Evolutionary conservation across 2,888 invertebrate species (phyloP).

Genomic region (Troides helena): DNA sequence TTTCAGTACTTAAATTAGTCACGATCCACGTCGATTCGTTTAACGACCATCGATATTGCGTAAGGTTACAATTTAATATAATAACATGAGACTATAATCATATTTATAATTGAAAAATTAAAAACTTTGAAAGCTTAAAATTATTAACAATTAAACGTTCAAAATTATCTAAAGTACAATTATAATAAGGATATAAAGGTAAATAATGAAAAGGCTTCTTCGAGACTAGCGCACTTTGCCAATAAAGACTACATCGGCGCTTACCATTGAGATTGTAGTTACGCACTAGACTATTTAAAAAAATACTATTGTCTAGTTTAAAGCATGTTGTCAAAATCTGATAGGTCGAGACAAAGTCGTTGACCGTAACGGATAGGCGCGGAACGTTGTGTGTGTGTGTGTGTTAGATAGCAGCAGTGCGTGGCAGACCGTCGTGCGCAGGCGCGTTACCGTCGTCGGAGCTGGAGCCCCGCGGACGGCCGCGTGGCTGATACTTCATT

Average conservation of each 20-base stretch:
- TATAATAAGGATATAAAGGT: too few species aligned
- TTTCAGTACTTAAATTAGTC: neutral
- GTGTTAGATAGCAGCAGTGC: conserved; percentile 27
- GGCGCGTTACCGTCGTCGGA: conserved; percentile 93
- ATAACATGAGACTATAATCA: too few species aligned
- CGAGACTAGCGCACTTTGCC: too few species aligned
- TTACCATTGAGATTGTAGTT: neutral
- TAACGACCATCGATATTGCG: neutral
- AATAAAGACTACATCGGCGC: neutral
- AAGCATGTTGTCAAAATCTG: too few species aligned
- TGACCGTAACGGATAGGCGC: neutral
- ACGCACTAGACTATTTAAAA: neutral
- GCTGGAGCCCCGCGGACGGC: conserved; percentile 93
- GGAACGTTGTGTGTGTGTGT: neutral
- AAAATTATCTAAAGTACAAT: too few species aligned
- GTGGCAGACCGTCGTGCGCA: conserved; percentile 46
- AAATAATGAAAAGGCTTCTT: too few species aligned
- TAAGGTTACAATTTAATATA: neutral
- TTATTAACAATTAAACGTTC: too few species aligned
- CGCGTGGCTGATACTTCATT: conserved; percentile 98
- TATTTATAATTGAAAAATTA: too few species aligned
- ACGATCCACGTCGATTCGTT: conserved; percentile 4
- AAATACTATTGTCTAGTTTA: too few species aligned
- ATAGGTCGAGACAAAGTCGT: neutral
- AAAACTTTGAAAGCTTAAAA: too few species aligned